Conservation (phyloP, 2,113 vertebrate species). For the Rhombomys opimus region DNA sequence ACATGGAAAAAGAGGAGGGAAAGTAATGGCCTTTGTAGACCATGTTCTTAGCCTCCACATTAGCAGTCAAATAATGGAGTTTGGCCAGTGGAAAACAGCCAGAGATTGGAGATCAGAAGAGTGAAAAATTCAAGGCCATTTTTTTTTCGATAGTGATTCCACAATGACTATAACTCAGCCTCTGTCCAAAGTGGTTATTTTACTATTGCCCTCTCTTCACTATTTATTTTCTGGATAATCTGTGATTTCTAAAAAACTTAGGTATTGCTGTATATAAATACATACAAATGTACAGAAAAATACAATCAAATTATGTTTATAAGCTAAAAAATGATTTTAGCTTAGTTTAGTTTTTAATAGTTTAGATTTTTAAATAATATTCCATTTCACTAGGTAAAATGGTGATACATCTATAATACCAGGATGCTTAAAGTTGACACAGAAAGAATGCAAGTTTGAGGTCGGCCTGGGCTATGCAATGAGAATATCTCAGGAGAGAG, state of each 20-base stretch:
- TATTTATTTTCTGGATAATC: neutral
- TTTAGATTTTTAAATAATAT: neutral
- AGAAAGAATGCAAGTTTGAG: neutral
- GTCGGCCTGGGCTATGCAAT: neutral
- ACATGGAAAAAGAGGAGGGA: neutral
- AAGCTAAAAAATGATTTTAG: neutral
- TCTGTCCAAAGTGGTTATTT: neutral
- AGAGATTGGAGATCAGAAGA: neutral
- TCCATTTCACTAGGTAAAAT: neutral
- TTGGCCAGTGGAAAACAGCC: neutral
- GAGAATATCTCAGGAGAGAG: neutral
- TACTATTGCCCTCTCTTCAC: neutral
- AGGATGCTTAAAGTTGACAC: neutral
- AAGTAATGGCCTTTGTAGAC: neutral
- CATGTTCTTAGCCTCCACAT: neutral
- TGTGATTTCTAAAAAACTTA: neutral
- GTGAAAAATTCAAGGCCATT: neutral
- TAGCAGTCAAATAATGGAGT: neutral
- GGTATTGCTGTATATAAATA: neutral
- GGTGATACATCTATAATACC: neutral
- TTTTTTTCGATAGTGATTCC: neutral
- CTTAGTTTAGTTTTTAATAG: neutral
- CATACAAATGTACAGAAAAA: neutral
- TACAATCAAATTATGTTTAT: conserved; percentile 5
- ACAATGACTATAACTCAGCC: neutral